Evolutionary conservation across 2,797 vertebrate genomes (phyloP).

Genomic region (Dicrostonyx torquatus): DNA sequence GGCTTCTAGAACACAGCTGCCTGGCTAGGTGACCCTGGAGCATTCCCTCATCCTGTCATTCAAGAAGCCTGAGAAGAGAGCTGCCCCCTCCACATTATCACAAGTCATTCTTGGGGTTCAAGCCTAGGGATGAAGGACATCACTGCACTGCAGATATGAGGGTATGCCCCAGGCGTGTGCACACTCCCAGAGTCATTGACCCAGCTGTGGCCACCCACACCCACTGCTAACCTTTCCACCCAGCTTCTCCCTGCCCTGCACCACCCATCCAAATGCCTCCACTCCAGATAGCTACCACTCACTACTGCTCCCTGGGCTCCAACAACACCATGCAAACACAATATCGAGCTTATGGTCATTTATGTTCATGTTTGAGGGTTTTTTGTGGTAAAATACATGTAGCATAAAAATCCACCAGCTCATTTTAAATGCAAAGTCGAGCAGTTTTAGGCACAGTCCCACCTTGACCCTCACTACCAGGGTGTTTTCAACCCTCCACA

Average conservation of each 20-base stretch:
- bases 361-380: not conserved
- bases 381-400: not conserved
- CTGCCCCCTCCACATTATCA: not conserved
- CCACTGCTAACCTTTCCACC: not conserved
- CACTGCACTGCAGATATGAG: not conserved
- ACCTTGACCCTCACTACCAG: rapidly evolving
- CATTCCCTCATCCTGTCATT: not conserved
- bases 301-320: not conserved
- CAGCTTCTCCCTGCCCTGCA: not conserved
- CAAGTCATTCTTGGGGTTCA: not conserved
- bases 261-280: not conserved
- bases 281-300: not conserved
- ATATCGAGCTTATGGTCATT: not conserved
- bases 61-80: not conserved
- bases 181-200: not conserved
- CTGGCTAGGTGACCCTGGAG: not conserved
- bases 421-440: not conserved
- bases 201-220: not conserved
- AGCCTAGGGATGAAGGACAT: not conserved
- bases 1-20: not conserved
- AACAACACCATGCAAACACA: rapidly evolving
- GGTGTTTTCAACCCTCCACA: not conserved
- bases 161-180: not conserved
- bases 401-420: not conserved
- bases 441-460: not conserved